Evolutionary conservation across 2,113 vertebrate genomes (phyloP).

Genomic region (Gobiocypris rarus): DNA sequence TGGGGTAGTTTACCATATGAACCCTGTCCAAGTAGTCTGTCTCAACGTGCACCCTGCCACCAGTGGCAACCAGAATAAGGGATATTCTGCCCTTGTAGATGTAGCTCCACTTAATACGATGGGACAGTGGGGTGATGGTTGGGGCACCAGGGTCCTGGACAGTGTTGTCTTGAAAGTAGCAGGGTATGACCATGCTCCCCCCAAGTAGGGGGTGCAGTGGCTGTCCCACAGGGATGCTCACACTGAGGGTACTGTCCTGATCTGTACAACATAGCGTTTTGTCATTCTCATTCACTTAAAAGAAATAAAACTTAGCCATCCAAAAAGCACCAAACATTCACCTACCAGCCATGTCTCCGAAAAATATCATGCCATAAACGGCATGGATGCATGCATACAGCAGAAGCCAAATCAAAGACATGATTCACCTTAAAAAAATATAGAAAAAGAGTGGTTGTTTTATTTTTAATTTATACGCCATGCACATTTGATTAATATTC

Average conservation of each 20-base stretch:
- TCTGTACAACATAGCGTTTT: slow-evolving; percentile 57
- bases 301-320: neutral
- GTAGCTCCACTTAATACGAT: slow-evolving; percentile 94
- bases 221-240: slow-evolving; percentile 88
- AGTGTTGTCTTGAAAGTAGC: slow-evolving; percentile 90
- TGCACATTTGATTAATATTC: neutral
- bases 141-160: slow-evolving; percentile 82
- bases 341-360: slow-evolving; percentile 76
- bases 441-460: slow-evolving; percentile 2
- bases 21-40: slow-evolving; percentile 83
- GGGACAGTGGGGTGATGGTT: slow-evolving; percentile 76
- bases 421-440: slow-evolving; percentile 83
- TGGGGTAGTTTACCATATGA: slow-evolving; percentile 88
- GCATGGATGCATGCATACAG: slow-evolving; percentile 83
- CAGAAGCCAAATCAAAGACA: slow-evolving; percentile 86
- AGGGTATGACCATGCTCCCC: slow-evolving; percentile 86
- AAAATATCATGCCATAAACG: slow-evolving; percentile 73
- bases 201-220: slow-evolving; percentile 85
- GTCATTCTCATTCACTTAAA: neutral
- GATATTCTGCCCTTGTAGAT: slow-evolving; percentile 81
- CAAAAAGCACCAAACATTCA: slow-evolving; percentile 54
- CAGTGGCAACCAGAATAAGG: slow-evolving; percentile 85
- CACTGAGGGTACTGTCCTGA: slow-evolving; percentile 76
- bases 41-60: slow-evolving; percentile 82
- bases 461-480: neutral